Evolutionary conservation across 1,140 invertebrate genomes (phyloP).

Genomic region (Lepidurus packardi): DNA sequence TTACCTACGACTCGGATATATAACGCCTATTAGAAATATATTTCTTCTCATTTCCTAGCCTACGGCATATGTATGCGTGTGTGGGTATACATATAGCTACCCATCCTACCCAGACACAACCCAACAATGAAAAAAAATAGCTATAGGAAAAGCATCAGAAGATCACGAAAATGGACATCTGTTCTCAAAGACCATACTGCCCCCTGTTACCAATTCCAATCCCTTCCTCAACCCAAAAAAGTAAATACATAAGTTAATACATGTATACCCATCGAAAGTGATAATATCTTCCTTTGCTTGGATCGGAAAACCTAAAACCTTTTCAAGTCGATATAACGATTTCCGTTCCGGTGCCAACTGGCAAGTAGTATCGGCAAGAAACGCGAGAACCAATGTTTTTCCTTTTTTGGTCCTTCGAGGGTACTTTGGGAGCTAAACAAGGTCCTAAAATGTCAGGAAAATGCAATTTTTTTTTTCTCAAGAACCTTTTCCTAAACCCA

Average conservation of each 20-base stretch:
- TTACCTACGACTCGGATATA: background rate
- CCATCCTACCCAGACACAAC: background rate
- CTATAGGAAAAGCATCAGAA: no score
- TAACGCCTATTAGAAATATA: background rate
- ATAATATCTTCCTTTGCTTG: no score
- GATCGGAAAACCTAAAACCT: background rate
- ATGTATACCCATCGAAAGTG: no score
- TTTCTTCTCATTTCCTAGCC: background rate
- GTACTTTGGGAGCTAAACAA: background rate
- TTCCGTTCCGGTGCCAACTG: background rate
- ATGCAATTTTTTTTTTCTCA: background rate
- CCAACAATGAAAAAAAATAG: no score
- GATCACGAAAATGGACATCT: no score
- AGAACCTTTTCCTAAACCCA: no score
- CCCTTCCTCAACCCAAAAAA: no score
- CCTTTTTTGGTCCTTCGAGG: background rate
- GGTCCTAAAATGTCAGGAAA: background rate
- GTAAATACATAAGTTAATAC: no score
- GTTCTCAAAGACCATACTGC: no score
- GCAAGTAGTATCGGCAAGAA: background rate
- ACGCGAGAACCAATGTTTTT: background rate
- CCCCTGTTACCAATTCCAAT: no score
- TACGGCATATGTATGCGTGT: background rate
- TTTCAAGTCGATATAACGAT: constrained; percentile 3
- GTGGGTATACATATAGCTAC: background rate